A percentile compares a stretch with the other conserved stretches of the same genome.
phyloP scores from a whole-genome alignment of 2,888 invertebrate species.

The Ceratothoa steindachneri region DNA sequence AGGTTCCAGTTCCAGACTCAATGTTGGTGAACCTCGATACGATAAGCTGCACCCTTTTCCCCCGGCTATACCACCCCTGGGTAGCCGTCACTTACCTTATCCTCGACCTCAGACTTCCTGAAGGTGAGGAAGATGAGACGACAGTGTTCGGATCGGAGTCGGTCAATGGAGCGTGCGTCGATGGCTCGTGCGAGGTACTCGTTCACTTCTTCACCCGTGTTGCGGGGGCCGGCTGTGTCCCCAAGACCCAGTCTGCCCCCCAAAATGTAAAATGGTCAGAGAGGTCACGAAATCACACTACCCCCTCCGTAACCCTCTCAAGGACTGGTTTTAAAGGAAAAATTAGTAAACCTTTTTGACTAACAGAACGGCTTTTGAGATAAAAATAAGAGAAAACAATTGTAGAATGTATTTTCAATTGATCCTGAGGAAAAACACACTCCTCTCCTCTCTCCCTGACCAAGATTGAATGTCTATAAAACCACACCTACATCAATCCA shows the following conservation, averaged over 20 bases:
- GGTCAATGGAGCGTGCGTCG: conserved; percentile 87
- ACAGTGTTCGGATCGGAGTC: conserved; percentile 82
- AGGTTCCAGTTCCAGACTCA: too few species aligned
- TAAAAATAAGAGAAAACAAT: too few species aligned
- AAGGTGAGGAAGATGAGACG: conserved; percentile 78
- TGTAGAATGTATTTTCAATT: too few species aligned
- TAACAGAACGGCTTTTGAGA: too few species aligned
- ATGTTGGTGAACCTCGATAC: too few species aligned
- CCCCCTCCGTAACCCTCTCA: background rate
- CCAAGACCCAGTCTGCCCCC: conserved; percentile 30
- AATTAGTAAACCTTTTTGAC: background rate
- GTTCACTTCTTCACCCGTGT: conserved; percentile 89
- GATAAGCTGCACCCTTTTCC: too few species aligned
- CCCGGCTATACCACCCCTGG: too few species aligned
- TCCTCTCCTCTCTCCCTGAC: too few species aligned
- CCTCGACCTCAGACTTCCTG: conserved; percentile 71
- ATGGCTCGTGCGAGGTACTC: conserved; percentile 94
- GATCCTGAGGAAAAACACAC: too few species aligned
- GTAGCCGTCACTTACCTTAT: conserved; percentile 68
- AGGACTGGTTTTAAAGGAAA: background rate
- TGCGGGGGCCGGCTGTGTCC: conserved; percentile 50
- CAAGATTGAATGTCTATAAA: too few species aligned
- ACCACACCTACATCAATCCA: too few species aligned
- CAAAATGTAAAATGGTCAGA: background rate
- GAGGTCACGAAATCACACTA: background rate